These are phyloP conservation scores for Callionymus lyra DNA, from an alignment of 2,113 vertebrate species.

Conservation along the genomic window DNA sequence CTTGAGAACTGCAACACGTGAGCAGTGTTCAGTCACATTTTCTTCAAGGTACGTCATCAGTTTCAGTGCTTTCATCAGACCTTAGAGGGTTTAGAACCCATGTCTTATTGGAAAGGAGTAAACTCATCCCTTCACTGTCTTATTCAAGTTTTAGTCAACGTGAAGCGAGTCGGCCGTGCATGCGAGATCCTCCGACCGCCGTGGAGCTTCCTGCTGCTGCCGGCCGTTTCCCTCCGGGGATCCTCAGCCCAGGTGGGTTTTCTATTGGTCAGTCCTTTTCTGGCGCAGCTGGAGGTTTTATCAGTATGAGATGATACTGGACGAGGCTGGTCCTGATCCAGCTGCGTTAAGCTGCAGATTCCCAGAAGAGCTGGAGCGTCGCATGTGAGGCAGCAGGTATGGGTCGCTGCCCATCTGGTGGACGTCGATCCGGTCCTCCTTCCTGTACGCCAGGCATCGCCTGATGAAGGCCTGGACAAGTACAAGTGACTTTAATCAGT, in stretches of 20 bases:
- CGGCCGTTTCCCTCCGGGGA: slow-evolving; percentile 9
- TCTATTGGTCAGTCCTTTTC: slow-evolving; percentile 61
- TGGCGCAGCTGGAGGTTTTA: slow-evolving; percentile 37
- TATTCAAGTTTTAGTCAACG: slow-evolving; percentile 31
- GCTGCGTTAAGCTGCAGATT: slow-evolving; percentile 85
- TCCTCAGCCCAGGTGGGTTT: slow-evolving; percentile 6
- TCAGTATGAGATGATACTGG: slow-evolving; percentile 92
- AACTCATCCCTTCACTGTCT: slow-evolving; percentile 23
- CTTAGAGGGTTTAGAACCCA: slow-evolving; percentile 35
- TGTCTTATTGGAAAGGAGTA: slow-evolving; percentile 13
- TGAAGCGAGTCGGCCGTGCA: slow-evolving; percentile 26
- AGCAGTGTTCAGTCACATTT: slow-evolving; percentile 52
- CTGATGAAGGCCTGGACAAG: slow-evolving; percentile 85
- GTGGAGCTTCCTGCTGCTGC: slow-evolving; percentile 23
- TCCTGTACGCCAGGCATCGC: slow-evolving; percentile 94
- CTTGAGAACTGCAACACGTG: slow-evolving; percentile 33
- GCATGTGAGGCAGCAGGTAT: slow-evolving; percentile 96
- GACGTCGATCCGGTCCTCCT: slow-evolving; percentile 94
- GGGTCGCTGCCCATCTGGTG: slow-evolving; percentile 93
- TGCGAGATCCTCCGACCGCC: slow-evolving; percentile 11
- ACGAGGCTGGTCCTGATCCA: slow-evolving; percentile 77
- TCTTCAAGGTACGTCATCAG: slow-evolving; percentile 58
- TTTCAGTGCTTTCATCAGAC: slow-evolving; percentile 62
- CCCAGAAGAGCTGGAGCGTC: slow-evolving; percentile 96
- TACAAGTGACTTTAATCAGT: too few species aligned